phyloP scores from a whole-genome alignment of 2,113 vertebrate species.

The Hydrochoerus hydrochaeris region DNA sequence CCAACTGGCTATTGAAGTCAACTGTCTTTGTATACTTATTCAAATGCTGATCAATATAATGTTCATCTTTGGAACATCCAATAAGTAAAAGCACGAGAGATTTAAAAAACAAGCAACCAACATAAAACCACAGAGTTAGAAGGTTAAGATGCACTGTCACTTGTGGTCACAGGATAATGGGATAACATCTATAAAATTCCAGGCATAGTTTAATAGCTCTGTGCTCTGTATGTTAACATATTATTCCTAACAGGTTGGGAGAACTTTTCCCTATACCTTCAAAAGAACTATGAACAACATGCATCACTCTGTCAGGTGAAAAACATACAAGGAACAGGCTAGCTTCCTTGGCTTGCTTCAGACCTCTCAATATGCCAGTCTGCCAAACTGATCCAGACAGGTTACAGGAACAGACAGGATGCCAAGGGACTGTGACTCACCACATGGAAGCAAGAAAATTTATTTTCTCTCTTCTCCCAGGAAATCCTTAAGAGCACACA shows the following conservation, averaged over 20 bases:
- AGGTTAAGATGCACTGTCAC: background rate
- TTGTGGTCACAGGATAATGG: background rate
- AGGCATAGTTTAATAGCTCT: background rate
- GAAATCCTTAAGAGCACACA: background rate
- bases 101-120: background rate
- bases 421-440: background rate
- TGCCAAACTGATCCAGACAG: background rate
- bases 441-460: background rate
- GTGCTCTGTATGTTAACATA: background rate
- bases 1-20: background rate
- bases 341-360: background rate
- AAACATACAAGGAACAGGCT: background rate
- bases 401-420: background rate
- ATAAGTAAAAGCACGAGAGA: background rate
- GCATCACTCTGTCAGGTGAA: background rate
- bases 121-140: background rate
- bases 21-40: slow-evolving; percentile 16
- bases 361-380: background rate
- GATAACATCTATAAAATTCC: background rate
- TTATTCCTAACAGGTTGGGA: background rate
- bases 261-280: background rate
- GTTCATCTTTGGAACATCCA: background rate
- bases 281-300: background rate
- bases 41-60: background rate
- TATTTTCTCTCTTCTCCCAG: background rate